These are phyloP conservation scores for Adineta ricciae DNA, from an alignment of 2,888 invertebrate genomes.

Conservation along the genomic window DNA sequence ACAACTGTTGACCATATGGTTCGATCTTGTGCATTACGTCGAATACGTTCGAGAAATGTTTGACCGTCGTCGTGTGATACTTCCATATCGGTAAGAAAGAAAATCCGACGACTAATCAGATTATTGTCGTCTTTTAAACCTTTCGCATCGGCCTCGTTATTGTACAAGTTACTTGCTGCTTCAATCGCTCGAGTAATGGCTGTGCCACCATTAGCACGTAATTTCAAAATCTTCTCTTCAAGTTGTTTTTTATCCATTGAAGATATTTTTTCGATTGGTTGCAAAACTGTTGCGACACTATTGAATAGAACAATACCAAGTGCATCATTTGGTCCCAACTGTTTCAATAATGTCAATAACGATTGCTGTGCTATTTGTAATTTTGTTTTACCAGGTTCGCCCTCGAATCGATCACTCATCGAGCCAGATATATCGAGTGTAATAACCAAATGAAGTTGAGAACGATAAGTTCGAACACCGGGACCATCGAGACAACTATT, in stretches of 20 bases:
- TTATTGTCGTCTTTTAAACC: neutral
- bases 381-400: conserved; percentile 11
- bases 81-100: conserved; percentile 19
- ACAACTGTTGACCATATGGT: conserved; percentile 4
- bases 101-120: neutral
- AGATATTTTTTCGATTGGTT: neutral
- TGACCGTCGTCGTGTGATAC: neutral
- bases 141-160: neutral
- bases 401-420: neutral
- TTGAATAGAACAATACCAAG: conserved; percentile 12
- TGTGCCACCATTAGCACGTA: neutral
- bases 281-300: neutral
- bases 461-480: neutral
- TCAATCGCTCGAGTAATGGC: neutral
- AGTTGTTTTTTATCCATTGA: neutral
- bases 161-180: neutral
- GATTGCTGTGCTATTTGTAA: conserved; percentile 11
- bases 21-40: neutral
- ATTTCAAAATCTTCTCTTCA: neutral
- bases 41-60: neutral
- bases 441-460: conserved; percentile 1
- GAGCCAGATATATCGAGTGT: conserved; percentile 1
- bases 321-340: neutral
- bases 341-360: neutral
- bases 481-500: neutral